phyloP scores from a whole-genome alignment of 1,140 invertebrate species.

The Armadillidium nasatum region DNA sequence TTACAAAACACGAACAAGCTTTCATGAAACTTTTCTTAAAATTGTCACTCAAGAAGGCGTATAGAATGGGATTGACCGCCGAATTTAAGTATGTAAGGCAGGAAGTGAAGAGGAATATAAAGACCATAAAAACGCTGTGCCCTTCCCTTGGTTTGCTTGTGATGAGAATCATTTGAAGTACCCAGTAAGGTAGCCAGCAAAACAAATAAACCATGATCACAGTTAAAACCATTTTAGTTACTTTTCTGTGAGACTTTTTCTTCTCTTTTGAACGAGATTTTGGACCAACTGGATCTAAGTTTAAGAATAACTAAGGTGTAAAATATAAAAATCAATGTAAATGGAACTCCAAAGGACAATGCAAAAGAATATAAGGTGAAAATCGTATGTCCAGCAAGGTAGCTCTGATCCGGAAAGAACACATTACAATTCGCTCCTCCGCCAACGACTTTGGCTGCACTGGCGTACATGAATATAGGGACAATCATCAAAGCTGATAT shows the following conservation, averaged over 20 bases:
- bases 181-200: conserved; percentile 96
- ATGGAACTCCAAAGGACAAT: conserved; percentile 84
- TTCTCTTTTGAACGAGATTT: conserved; percentile 76
- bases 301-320: conserved; percentile 90
- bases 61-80: conserved; percentile 93
- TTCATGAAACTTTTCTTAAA: conserved; percentile 85
- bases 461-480: conserved; percentile 85
- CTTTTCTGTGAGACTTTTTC: conserved; percentile 83
- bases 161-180: conserved; percentile 68
- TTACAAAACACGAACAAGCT: conserved; percentile 55
- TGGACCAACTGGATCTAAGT: conserved; percentile 76
- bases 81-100: conserved; percentile 93
- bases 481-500: conserved; percentile 78
- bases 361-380: conserved; percentile 89
- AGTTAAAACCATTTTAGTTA: conserved; percentile 84
- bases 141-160: conserved; percentile 55
- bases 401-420: conserved; percentile 63
- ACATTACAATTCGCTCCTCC: conserved; percentile 66
- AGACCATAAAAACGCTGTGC: conserved; percentile 65
- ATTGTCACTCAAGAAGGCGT: conserved; percentile 84
- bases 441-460: conserved; percentile 54
- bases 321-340: conserved; percentile 88
- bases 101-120: conserved; percentile 73
- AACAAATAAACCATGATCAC: conserved; percentile 92
- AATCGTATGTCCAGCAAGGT: conserved; percentile 58